Evolutionary conservation across 2,888 invertebrate species (phyloP).

Genomic region (Aphodius sticticus): DNA sequence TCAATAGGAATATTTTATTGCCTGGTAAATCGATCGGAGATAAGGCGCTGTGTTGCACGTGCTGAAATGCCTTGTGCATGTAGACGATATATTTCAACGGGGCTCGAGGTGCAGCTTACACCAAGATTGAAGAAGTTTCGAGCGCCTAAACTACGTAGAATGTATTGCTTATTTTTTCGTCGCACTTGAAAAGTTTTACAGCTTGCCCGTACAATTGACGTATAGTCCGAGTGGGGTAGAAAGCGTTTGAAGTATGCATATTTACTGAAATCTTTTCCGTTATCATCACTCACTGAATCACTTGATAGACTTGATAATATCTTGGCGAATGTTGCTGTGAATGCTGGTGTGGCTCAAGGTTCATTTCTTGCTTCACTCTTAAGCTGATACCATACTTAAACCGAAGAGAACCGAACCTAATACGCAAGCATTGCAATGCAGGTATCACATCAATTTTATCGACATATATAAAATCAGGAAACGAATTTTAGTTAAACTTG

Average conservation of each 20-base stretch:
- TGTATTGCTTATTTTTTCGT: background rate
- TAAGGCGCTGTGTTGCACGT: background rate
- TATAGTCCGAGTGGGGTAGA: background rate
- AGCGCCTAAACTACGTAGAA: background rate
- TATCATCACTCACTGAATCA: background rate
- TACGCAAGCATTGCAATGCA: no score
- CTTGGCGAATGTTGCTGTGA: background rate
- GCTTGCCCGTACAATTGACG: background rate
- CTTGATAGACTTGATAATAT: background rate
- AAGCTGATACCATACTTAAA: no score
- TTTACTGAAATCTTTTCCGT: background rate
- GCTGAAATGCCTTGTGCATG: background rate
- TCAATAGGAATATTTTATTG: constrained; percentile 4
- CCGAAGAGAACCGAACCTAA: no score
- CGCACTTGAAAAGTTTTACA: background rate
- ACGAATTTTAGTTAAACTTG: no score
- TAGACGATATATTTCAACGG: background rate
- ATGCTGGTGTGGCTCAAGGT: background rate
- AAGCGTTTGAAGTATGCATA: background rate
- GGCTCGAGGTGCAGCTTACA: background rate
- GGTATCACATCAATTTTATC: no score
- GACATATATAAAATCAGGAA: no score
- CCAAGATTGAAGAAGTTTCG: background rate
- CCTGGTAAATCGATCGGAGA: background rate
- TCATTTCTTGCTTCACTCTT: background rate